Base-by-base conservation (phyloP, 2,888 invertebrate genomes). In the Caenorhabditis panamensis region DNA sequence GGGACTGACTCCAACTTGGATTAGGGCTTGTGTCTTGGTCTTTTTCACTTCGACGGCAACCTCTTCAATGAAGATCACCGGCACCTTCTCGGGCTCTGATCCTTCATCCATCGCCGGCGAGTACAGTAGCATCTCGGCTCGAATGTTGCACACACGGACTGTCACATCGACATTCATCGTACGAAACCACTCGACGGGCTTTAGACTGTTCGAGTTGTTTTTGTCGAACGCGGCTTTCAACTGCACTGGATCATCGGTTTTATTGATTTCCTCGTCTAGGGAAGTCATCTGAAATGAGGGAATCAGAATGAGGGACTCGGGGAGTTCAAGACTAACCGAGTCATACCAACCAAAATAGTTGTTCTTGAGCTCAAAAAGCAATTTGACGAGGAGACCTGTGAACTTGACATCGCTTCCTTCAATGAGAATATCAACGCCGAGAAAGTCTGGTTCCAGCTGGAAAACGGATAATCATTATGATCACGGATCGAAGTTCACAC, bases 261-360 rank as follows among this genome's bases (percentile, higher is more conserved):
- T 56, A 16, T 58, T 71, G 1, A 49, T 73, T 61, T 69, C 71
- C n/a, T 67, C 66, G 26, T 80, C 76, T 0, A 81, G 28, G 6
- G 71, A 63, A 13, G 81, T 77, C 77, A 81, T 81, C 81, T 81
- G 41, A 24, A 51, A 41, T 13, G 9, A 31, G 31, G 31, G 31
- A 31, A 31, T 31, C n/a, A n/a, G n/a, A n/a, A n/a, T n/a, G n/a
- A n/a, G n/a, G n/a, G n/a, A n/a, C n/a, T n/a, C n/a, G n/a, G n/a
- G n/a, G n/a, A 31, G 31, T 31, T 31, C 4, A 9, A 24, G 51
- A 36, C 77, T 67, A 44, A 89, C 88, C 63, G 82, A 80, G 92
- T 98, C 97, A 92, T 96, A 95, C 92, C 96, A 96, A 0, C 98
- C 98, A 91, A 99, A 96, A 85, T 98, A 96, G 91, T 98, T 98